Base-by-base conservation (phyloP, 2,113 vertebrate genomes). In the Pedionomus torquatus region DNA sequence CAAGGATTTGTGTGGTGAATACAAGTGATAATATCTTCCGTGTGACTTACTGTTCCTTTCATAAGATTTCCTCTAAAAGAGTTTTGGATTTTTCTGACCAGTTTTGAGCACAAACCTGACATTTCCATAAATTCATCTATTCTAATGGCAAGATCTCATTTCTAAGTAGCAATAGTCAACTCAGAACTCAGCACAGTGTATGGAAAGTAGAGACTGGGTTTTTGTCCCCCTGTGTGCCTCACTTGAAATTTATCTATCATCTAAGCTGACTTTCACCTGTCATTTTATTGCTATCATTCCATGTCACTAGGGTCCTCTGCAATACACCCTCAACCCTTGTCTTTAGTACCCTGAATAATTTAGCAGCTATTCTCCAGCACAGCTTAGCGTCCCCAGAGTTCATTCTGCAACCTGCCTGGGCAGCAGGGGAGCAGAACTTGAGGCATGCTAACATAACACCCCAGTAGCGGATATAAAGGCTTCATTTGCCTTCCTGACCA, bases 281-380 rank as follows among this genome's bases (percentile, higher is more conserved):
- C 55, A 31, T 86, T 93, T 95, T 93, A 79, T 82, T 86, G 63
- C 48, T 2, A 0, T 81, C 55, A 72, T 26, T 87, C 68, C 6
- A 0, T 89, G 84, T 91, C 94, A 89, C 82, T 78, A 87, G n/a
- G 48, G 77, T 94, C 93, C 75, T 91, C 70, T 68, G 65, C 81
- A 75, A 44, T 94, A 91, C 84, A 52, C 65, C 68, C 74, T 87
- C 77, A 94, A 52, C 33, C 84, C 52, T 93, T 94, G 93, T 96
- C 77, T 97, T 92, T 81, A 87, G 83, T 81, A 92, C 21, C 52
- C 52, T 84, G 87, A 94, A 95, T 96, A 95, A 95, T 96, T 96
- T 94, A 94, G 65, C 65, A 87, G 76, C 83, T 71, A 68, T 93
- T 96, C 48, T 93, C 83, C 81, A 69, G 93, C 84, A 55, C 60